A percentile compares a stretch with the other conserved stretches of the same genome.
Evolutionary conservation across 2,888 invertebrate genomes (phyloP).

Genomic region (Nephrotoma flavescens): DNA sequence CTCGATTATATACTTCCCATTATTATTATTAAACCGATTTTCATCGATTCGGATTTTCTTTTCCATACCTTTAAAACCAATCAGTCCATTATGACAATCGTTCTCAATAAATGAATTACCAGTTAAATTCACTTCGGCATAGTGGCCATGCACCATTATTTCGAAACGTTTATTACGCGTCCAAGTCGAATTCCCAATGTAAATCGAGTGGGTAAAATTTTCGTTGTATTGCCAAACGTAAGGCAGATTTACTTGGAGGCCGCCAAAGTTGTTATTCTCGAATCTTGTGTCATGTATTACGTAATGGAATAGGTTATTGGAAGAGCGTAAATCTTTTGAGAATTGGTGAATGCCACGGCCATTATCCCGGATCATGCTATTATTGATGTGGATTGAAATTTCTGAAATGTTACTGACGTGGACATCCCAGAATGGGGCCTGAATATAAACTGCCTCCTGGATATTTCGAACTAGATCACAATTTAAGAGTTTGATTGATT

Average conservation of each 20-base stretch:
- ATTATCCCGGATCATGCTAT: conserved; percentile 73
- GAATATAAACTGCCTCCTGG: conserved; percentile 65
- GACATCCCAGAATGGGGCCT: conserved; percentile 76
- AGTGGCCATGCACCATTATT: conserved; percentile 83
- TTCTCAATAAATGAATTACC: conserved; percentile 77
- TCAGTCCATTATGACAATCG: conserved; percentile 61
- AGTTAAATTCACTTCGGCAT: conserved; percentile 74
- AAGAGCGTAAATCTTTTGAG: conserved; percentile 83
- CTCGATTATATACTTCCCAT: conserved; percentile 69
- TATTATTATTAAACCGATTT: conserved; percentile 67
- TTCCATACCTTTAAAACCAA: conserved; percentile 87
- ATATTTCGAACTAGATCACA: conserved; percentile 69
- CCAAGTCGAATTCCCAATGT: conserved; percentile 77
- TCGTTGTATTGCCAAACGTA: conserved; percentile 93
- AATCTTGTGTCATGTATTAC: conserved; percentile 73
- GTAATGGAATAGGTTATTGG: conserved; percentile 96
- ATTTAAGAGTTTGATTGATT: conserved; percentile 62
- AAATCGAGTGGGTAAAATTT: conserved; percentile 83
- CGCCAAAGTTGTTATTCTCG: conserved; percentile 71
- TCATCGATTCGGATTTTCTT: conserved; percentile 75
- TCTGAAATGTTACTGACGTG: conserved; percentile 77
- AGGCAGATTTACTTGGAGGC: conserved; percentile 78
- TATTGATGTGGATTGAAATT: conserved; percentile 78
- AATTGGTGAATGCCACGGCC: conserved; percentile 77
- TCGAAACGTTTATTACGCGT: conserved; percentile 72